A percentile compares a stretch with the other conserved stretches of the same genome.
Conservation (phyloP, 30 jellyfish, hydroid and myxozoan species). For the Hydractinia echinata region DNA sequence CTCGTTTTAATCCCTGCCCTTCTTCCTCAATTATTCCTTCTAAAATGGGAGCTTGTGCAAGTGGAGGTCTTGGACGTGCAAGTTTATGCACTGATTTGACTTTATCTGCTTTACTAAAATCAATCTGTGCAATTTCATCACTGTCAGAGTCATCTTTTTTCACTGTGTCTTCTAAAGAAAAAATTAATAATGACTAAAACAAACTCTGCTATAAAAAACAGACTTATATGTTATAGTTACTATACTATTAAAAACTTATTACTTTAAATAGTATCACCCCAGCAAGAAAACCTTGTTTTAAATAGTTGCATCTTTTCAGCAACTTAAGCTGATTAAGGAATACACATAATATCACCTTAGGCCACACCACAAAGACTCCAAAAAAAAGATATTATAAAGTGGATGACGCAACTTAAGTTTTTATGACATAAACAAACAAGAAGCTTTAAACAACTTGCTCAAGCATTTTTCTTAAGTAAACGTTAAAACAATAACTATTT, state of each 20-base stretch:
- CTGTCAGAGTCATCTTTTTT: conserved; percentile 32
- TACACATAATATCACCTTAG: too few relatives aligned
- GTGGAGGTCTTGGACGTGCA: conserved; percentile 59
- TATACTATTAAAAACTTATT: too few relatives aligned
- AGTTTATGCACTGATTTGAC: conserved; percentile 44
- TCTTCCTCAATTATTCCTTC: conserved; percentile 90
- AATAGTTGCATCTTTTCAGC: too few relatives aligned
- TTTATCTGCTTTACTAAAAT: conserved; percentile 42
- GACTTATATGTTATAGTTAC: not conserved
- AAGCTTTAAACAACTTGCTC: not conserved
- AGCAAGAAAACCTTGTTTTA: too few relatives aligned
- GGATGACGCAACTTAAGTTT: too few relatives aligned
- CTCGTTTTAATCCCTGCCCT: conserved; percentile 28
- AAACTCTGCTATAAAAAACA: not conserved
- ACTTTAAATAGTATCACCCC: too few relatives aligned
- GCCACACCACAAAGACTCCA: too few relatives aligned
- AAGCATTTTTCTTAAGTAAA: not conserved
- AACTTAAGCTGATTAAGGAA: too few relatives aligned
- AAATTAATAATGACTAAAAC: not conserved
- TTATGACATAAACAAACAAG: too few relatives aligned
- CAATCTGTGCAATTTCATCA: conserved; percentile 24
- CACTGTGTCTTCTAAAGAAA: not conserved
- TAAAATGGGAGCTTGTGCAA: conserved; percentile 75
- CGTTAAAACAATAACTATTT: not conserved
- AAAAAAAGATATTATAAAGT: too few relatives aligned